Evolutionary conservation across 2,888 invertebrate species (phyloP).

Genomic region (Lymantria dispar): DNA sequence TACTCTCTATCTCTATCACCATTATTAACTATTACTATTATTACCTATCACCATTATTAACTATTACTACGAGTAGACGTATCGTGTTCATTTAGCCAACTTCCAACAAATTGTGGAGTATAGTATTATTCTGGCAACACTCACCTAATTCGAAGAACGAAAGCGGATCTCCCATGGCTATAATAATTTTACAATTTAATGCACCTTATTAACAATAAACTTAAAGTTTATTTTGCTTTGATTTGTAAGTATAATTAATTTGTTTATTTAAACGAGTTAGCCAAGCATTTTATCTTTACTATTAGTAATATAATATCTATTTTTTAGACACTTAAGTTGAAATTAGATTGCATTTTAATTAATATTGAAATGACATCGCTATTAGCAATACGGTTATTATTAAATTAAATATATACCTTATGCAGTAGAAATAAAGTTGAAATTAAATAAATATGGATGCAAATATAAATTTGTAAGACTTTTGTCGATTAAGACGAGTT

Average conservation of each 20-base stretch:
- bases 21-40: no score
- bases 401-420: background rate
- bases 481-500: background rate
- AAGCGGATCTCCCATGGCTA: background rate
- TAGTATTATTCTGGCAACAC: background rate
- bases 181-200: background rate
- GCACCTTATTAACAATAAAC: background rate
- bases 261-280: background rate
- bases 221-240: background rate
- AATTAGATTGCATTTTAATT: background rate
- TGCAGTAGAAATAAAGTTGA: background rate
- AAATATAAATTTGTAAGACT: background rate
- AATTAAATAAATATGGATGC: background rate
- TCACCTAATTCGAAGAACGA: background rate
- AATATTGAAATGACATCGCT: background rate
- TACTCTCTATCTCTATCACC: no score
- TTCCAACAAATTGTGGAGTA: background rate
- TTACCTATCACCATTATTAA: no score
- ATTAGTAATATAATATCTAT: background rate
- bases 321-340: background rate
- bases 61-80: no score
- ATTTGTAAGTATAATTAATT: background rate
- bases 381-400: background rate
- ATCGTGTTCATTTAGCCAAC: background rate
- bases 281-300: background rate